These are phyloP conservation scores for Arenaria interpres DNA, from an alignment of 2,113 vertebrate genomes.

Conservation along the genomic window DNA sequence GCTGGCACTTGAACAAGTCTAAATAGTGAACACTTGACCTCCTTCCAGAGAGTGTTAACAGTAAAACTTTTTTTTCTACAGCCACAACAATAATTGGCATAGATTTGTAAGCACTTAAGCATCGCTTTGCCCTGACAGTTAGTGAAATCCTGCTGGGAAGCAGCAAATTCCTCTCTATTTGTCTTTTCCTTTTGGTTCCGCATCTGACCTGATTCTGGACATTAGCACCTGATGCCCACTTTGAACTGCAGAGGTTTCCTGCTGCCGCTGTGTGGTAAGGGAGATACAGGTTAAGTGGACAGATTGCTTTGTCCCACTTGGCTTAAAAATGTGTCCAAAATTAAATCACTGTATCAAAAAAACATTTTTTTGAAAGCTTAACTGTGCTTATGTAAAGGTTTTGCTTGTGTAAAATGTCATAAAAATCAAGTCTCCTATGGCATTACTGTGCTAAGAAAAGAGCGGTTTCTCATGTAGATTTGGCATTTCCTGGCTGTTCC, in stretches of 20 bases:
- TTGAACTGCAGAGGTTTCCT: neutral
- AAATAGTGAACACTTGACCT: neutral
- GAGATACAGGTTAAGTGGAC: neutral
- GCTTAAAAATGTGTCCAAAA: neutral
- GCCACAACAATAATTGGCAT: neutral
- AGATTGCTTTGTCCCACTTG: neutral
- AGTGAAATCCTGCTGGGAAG: neutral
- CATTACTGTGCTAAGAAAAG: neutral
- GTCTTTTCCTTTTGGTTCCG: neutral
- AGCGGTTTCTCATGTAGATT: neutral
- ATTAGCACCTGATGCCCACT: neutral
- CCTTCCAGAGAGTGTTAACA: neutral
- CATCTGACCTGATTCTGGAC: neutral
- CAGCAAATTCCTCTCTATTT: neutral
- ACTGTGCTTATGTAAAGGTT: neutral
- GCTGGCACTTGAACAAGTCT: neutral
- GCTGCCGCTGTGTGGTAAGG: neutral
- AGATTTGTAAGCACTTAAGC: neutral
- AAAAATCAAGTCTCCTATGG: neutral
- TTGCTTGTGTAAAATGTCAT: neutral
- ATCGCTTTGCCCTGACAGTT: neutral
- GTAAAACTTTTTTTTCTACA: neutral
- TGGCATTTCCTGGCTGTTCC: neutral
- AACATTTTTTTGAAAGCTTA: neutral
- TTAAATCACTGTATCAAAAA: neutral